These are phyloP conservation scores for Tenthredo amoena DNA, from an alignment of 2,888 invertebrate genomes.

Conservation along the genomic window DNA sequence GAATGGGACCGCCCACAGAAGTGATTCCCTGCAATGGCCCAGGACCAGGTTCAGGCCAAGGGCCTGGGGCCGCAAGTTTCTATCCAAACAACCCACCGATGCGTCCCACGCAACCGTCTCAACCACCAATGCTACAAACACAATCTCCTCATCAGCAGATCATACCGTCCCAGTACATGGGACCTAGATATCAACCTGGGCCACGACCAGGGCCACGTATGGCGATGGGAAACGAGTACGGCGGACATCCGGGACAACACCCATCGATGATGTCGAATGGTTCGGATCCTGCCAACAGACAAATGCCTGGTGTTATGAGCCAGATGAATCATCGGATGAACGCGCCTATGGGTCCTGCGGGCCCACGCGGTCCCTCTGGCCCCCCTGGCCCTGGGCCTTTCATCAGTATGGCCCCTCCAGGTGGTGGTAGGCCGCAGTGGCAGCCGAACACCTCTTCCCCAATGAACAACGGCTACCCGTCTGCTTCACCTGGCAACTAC, in stretches of 20 bases:
- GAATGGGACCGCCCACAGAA: conserved; percentile 47
- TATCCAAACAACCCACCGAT: conserved; percentile 22
- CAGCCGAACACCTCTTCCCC: conserved; percentile 45
- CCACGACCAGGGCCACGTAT: conserved; percentile 14
- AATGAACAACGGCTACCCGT: conserved; percentile 47
- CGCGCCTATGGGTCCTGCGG: conserved; percentile 37
- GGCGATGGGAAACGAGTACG: conserved; percentile 37
- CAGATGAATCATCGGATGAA: conserved; percentile 49
- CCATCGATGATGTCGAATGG: conserved; percentile 39
- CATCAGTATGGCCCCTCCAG: conserved; percentile 52
- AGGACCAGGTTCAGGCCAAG: background rate
- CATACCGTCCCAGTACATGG: conserved; percentile 42
- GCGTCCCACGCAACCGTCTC: conserved; percentile 35
- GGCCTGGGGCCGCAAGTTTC: conserved; percentile 1
- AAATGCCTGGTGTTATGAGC: conserved; percentile 29
- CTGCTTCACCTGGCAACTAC: conserved; percentile 47
- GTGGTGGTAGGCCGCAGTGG: conserved; percentile 53
- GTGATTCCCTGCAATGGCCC: conserved; percentile 33
- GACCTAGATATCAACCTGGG: conserved; percentile 36
- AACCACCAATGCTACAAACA: conserved; percentile 11
- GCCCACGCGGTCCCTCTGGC: conserved; percentile 55
- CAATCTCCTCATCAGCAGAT: conserved; percentile 36
- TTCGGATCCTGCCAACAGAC: conserved; percentile 18
- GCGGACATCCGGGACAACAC: conserved; percentile 43
- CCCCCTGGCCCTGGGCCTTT: conserved; percentile 49